phyloP scores from a whole-genome alignment of 2,797 vertebrate species.

The Tapirus indicus region DNA sequence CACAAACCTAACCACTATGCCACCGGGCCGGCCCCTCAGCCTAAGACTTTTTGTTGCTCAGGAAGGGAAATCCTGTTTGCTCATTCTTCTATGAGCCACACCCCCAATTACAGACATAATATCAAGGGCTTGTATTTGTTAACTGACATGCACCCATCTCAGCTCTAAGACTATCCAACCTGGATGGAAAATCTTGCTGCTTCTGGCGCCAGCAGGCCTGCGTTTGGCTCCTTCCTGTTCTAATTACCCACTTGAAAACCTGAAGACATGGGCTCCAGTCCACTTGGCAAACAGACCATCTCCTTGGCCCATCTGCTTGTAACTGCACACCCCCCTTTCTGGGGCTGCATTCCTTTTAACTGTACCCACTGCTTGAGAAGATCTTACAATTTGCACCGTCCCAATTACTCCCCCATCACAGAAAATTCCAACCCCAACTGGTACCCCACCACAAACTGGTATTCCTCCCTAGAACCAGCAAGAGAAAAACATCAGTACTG shows the following conservation, averaged over 20 bases:
- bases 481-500: neutral
- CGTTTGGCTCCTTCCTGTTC: slow-evolving; percentile 45
- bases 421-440: neutral
- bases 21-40: no score
- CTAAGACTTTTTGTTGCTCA: neutral
- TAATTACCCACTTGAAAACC: slow-evolving; percentile 63
- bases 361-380: neutral
- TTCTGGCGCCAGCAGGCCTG: slow-evolving; percentile 41
- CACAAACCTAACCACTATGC: no score
- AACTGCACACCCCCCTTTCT: slow-evolving; percentile 7
- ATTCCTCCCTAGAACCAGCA: neutral
- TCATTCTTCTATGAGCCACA: no score
- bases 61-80: neutral
- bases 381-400: neutral
- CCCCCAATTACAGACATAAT: no score
- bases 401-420: neutral
- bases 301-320: slow-evolving; percentile 26
- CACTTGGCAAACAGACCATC: slow-evolving; percentile 58
- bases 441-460: neutral
- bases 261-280: slow-evolving; percentile 38
- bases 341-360: neutral
- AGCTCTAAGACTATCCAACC: neutral
- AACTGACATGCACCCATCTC: neutral
- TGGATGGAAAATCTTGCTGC: neutral
- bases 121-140: neutral